These are phyloP conservation scores for Drosophila infuscata DNA, from an alignment of 2,888 invertebrate genomes.

Conservation along the genomic window DNA sequence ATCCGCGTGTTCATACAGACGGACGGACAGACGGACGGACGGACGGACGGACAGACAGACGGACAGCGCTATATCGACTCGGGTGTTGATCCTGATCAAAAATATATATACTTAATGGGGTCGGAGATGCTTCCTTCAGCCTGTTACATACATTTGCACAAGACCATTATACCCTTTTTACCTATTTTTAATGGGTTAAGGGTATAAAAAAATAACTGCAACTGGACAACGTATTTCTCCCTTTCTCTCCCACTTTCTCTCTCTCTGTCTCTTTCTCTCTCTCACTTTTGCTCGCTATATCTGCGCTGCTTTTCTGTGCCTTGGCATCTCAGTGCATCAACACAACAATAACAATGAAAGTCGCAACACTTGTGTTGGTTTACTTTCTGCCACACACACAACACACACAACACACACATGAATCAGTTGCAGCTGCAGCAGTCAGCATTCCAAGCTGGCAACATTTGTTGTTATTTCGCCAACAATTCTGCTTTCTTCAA, in stretches of 20 bases:
- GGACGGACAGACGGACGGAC: too few species aligned
- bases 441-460: constrained; percentile 26
- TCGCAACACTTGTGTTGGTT: constrained; percentile 81
- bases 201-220: constrained; percentile 6
- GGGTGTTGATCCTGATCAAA: too few species aligned
- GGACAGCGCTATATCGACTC: too few species aligned
- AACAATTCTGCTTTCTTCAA: constrained; percentile 2
- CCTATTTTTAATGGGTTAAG: too few species aligned
- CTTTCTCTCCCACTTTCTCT: neutral
- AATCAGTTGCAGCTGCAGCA: constrained; percentile 44
- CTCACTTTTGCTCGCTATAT: neutral
- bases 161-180: too few species aligned
- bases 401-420: constrained; percentile 40
- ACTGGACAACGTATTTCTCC: constrained; percentile 17
- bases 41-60: too few species aligned
- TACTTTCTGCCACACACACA: constrained; percentile 62
- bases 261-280: neutral
- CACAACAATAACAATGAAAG: constrained; percentile 75
- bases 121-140: too few species aligned
- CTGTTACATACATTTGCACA: too few species aligned
- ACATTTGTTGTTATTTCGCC: constrained; percentile 32
- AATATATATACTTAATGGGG: too few species aligned
- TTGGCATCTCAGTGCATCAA: constrained; percentile 32
- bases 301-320: neutral
- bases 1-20: too few species aligned